phyloP scores from a whole-genome alignment of 2,888 invertebrate species.

The Xestia ashworthii region DNA sequence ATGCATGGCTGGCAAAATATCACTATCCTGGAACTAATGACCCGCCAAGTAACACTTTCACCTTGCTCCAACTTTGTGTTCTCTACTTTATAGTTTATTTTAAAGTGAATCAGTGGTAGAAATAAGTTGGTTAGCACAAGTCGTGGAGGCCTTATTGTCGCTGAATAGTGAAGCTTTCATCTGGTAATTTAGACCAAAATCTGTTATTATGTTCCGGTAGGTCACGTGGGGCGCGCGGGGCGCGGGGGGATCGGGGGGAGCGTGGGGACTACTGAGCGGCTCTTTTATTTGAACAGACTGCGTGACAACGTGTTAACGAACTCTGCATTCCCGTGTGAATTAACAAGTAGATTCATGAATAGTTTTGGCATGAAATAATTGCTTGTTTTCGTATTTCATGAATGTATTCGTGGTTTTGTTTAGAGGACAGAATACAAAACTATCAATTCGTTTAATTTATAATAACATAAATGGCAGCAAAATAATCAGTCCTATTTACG shows the following conservation, averaged over 20 bases:
- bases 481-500: not conserved
- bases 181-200: constrained; percentile 68
- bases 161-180: constrained; percentile 65
- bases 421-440: not conserved
- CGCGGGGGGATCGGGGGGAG: not conserved
- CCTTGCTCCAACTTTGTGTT: constrained; percentile 16
- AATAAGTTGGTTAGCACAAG: constrained; percentile 7
- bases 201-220: constrained; percentile 66
- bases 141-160: constrained; percentile 66
- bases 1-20: constrained; percentile 72
- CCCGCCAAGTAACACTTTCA: constrained; percentile 49
- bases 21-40: constrained; percentile 72
- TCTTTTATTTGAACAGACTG: constrained; percentile 32
- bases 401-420: constrained; percentile 10
- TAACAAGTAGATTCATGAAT: constrained; percentile 17
- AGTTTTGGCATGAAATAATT: constrained; percentile 20
- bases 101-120: not conserved
- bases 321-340: constrained; percentile 3
- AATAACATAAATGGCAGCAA: not conserved
- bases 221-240: constrained; percentile 2
- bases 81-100: constrained; percentile 31
- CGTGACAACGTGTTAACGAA: constrained; percentile 17
- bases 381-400: constrained; percentile 16
- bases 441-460: not conserved
- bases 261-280: not conserved